Base-by-base conservation (phyloP, 1,140 invertebrate species). In the Platorchestia sp. region DNA sequence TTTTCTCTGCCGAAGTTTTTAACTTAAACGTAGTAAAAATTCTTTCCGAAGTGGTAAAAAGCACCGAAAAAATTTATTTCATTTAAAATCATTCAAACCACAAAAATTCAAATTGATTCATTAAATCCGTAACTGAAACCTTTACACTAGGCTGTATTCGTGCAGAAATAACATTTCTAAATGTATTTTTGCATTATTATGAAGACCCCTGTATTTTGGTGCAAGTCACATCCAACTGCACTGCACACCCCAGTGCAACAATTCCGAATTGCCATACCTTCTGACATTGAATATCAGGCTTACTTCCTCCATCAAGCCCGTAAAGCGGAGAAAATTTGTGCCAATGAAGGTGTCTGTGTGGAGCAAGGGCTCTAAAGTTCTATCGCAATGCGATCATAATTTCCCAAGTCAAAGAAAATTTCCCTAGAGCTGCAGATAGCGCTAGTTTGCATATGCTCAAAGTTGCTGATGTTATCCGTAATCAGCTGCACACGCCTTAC, bases 381-480 rank as follows among this genome's bases (percentile, higher is more conserved):
- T 93, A 93, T 93, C 91, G 41, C 87, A 45, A 42, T 93, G 40
- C 45, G 91, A 93, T 93, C 91, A 93, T 45, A 93, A 93, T 45
- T 93, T 93, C 44, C 3, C 3, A 93, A 93, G 91, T 47, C 43
- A 93, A 47, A 40, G 43, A 93, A 44, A 93, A 93, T 93, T 93
- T 93, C 91, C 91, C 91, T 93, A 45, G 91, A 93, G 91, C 91
- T 93, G 91, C 44, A 93, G 91, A 93, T 93, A 93, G 40, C 41
- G 45, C 43, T 45, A 44, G 91, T 93, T 93, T 93, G 91, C 91
- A 93, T 93, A 93, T 40, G 45, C 91, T 93, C 45, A 93, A 42
- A 47, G 43, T 93, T n/a, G 43, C 45, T 93, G 91, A 93, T 93
- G 91, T 93, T 93, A 93, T 90, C 87, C 87, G 87, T 90, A 90